A percentile compares a stretch with the other conserved stretches of the same genome.
phyloP scores from a whole-genome alignment of 1,140 invertebrate species.

The Ylistrum balloti region DNA sequence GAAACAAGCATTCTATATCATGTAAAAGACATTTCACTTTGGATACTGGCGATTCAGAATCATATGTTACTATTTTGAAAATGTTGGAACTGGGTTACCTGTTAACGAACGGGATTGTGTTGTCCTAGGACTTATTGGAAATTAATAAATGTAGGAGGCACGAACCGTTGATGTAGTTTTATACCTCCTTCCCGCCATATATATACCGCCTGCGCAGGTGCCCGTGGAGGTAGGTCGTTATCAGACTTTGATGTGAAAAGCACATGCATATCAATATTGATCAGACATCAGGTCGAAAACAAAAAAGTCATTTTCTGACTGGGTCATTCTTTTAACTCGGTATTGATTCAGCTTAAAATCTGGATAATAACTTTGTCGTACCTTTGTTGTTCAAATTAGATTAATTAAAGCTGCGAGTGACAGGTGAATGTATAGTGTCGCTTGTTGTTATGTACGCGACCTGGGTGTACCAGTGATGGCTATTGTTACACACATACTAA shows the following conservation, averaged over 20 bases:
- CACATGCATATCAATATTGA: constrained; percentile 23
- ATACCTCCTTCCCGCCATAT: neutral
- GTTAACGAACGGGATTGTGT: neutral
- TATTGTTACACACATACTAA: neutral
- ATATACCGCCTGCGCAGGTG: no score
- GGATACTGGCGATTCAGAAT: neutral
- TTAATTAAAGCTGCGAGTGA: neutral
- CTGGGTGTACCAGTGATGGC: neutral
- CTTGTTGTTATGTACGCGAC: neutral
- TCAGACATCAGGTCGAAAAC: constrained; percentile 14
- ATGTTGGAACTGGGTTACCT: neutral
- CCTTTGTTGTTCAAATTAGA: constrained; percentile 34
- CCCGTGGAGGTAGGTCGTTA: neutral
- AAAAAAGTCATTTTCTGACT: constrained; percentile 15
- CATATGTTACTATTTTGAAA: neutral
- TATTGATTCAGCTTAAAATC: constrained; percentile 35
- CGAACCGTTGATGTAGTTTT: neutral
- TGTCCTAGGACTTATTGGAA: neutral
- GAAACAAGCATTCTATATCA: neutral
- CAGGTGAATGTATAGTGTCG: neutral
- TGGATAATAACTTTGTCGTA: constrained; percentile 25
- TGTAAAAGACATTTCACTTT: neutral
- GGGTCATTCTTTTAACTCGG: neutral
- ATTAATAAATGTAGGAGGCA: neutral
- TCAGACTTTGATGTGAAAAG: neutral